Base-by-base conservation (phyloP, 2,888 invertebrate genomes). In the Tenthredo scrophulariae region DNA sequence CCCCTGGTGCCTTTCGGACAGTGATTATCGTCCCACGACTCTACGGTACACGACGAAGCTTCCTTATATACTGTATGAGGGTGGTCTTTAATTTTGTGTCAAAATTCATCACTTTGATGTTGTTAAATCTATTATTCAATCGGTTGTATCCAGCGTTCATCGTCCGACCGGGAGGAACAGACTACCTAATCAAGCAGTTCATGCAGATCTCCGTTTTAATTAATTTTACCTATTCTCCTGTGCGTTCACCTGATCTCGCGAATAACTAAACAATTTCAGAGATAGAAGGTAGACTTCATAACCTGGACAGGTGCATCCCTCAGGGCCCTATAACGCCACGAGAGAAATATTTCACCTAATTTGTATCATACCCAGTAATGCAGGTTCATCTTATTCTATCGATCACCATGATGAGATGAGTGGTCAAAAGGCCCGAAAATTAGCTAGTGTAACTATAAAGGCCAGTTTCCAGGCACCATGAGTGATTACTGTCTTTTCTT, bases 81-180 rank as follows among this genome's bases (percentile, higher is more conserved):
- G 26, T 75, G 75, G 75, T 75, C 46, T 75, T 75, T 75, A 75
- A 75, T 75, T 75, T 33, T 54, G 18, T 77, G 18, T 77, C 77
- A 54, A 54, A 77, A 77, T 77, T 77, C 77, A 77, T 77, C 77
- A 54, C 77, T 77, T 54, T n/a, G 18, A 33, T 50, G 18, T 29
- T 33, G 50, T 77, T 77, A n/a, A 33, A 54, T 77, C 18, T 77
- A 77, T 77, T 77, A 77, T 77, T 77, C 77, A 77, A 77, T 77
- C 77, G 33, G 54, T 54, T 54, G 18, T 1, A 77, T 77, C 46
- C 77, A 18, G 18, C 29, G 33, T 77, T 77, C 54, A 77, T 77
- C n/a, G 50, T 77, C 33, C 33, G 46, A 46, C 33, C 77, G 54
- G 29, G 29, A 77, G 77, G 54, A 54, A 54, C 54, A 33, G 50